Evolutionary conservation across 2,888 invertebrate genomes (phyloP), one percentile per base, ranked within the genome.

Genomic region (Amorpha juglandis): DNA sequence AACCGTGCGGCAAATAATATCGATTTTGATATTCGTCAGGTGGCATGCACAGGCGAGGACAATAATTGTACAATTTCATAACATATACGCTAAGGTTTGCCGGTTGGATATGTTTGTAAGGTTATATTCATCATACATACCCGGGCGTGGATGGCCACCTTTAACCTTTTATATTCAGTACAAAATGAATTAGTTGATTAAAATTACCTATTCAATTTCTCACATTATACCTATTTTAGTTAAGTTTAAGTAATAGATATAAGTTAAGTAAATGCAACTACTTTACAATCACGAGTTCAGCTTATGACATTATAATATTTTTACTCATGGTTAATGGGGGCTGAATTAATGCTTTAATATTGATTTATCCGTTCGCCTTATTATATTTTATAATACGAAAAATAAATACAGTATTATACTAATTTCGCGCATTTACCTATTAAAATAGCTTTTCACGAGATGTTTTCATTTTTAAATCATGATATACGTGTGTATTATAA

Each of bases 131-230:
- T n/a, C n/a, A n/a, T n/a, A n/a, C n/a, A n/a, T n/a, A n/a, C n/a
- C n/a, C n/a, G n/a, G n/a, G n/a, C n/a, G n/a, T n/a, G n/a, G n/a
- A n/a, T n/a, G n/a, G n/a, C n/a, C n/a, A n/a, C n/a, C n/a, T n/a
- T n/a, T 35, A 35, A 55, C 16, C 8, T 11, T 55, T 55, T n/a
- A 35, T 16, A 16, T 16, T 38, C 35, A 55, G 55, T 55, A 38
- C 55, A 38, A 55, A 55, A 55, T 55, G 35, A 9, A 55, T 55
- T 55, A 35, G 55, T 38, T 55, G 35, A 38, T 16, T 16, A 27
- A 33, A 53, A 19, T 19, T 9, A 19, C 27, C 27, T 27, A 27
- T 27, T 27, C 4, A 50, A 19, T 19, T 50, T 9, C 19, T n/a
- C 19, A 19, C 8, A 19, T 7, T 38, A 50, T 9, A 50, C 8